These are phyloP conservation scores for Erebia aethiops DNA, from an alignment of 2,888 invertebrate species.

Conservation along the genomic window DNA sequence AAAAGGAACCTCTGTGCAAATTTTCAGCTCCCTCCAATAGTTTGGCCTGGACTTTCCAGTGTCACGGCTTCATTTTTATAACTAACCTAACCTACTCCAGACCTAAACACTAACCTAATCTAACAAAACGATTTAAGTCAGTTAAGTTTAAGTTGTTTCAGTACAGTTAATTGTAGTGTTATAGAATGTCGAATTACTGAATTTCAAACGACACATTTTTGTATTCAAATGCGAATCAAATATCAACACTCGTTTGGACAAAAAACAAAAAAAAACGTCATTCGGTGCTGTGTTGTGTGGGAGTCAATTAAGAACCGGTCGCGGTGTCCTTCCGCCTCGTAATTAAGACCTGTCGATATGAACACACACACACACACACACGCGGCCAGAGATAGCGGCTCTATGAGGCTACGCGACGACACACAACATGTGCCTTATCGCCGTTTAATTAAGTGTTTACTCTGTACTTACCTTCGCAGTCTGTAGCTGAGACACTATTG, in stretches of 20 bases:
- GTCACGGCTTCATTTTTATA: too few relatives aligned
- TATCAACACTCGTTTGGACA: not conserved
- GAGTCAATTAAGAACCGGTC: conserved; percentile 35
- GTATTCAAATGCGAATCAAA: conserved; percentile 13
- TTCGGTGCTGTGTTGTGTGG: conserved; percentile 27
- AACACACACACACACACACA: conserved; percentile 14
- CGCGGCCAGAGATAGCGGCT: not conserved
- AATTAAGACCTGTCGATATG: conserved; percentile 11
- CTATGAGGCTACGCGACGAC: not conserved
- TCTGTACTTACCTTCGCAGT: not conserved
- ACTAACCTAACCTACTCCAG: too few relatives aligned
- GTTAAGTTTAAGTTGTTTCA: too few relatives aligned
- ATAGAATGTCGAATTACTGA: not conserved
- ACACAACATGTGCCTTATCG: conserved; percentile 9
- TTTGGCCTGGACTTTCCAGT: too few relatives aligned
- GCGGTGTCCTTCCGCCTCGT: conserved; percentile 25
- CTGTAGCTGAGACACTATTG: too few relatives aligned
- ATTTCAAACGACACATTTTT: not conserved
- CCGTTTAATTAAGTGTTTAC: conserved; percentile 6
- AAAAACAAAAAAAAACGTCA: conserved; percentile 16
- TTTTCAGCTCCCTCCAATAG: too few relatives aligned
- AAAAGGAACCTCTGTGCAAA: too few relatives aligned
- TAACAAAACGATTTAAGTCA: too few relatives aligned
- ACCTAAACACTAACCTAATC: too few relatives aligned
- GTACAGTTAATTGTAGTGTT: not conserved